Evolutionary conservation across 2,888 invertebrate species (phyloP).

Genomic region (Lycia hirtaria): DNA sequence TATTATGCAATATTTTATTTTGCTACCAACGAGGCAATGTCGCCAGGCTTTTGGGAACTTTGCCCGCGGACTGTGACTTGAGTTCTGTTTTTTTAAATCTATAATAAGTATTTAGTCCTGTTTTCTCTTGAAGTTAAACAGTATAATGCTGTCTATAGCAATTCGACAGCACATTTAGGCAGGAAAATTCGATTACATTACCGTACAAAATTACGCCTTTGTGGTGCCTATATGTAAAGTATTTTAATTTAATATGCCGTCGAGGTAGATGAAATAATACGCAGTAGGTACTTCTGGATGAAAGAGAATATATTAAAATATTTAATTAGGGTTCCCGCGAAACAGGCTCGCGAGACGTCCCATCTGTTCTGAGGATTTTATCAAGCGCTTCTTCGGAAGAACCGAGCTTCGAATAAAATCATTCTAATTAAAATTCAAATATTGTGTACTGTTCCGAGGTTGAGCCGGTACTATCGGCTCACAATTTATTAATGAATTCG

Average conservation of each 20-base stretch:
- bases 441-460: constrained; percentile 53
- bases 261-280: constrained; percentile 57
- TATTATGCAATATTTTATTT: constrained; percentile 4
- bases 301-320: constrained; percentile 77
- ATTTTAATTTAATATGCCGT: constrained; percentile 59
- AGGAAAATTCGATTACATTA: constrained; percentile 35
- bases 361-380: constrained; percentile 62
- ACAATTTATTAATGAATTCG: constrained; percentile 57
- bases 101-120: no score
- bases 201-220: constrained; percentile 47
- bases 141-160: not conserved
- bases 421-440: constrained; percentile 71
- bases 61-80: no score
- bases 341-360: constrained; percentile 60
- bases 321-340: constrained; percentile 71
- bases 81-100: no score
- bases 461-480: constrained; percentile 47
- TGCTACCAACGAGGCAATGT: no score
- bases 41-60: no score
- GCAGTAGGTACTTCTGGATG: constrained; percentile 63
- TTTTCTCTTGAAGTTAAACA: no score
- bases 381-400: constrained; percentile 67
- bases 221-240: constrained; percentile 35
- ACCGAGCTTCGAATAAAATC: constrained; percentile 63
- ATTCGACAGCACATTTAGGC: constrained; percentile 17